Conservation (phyloP, 1,140 invertebrate species). For the Eubasilissa regina region DNA sequence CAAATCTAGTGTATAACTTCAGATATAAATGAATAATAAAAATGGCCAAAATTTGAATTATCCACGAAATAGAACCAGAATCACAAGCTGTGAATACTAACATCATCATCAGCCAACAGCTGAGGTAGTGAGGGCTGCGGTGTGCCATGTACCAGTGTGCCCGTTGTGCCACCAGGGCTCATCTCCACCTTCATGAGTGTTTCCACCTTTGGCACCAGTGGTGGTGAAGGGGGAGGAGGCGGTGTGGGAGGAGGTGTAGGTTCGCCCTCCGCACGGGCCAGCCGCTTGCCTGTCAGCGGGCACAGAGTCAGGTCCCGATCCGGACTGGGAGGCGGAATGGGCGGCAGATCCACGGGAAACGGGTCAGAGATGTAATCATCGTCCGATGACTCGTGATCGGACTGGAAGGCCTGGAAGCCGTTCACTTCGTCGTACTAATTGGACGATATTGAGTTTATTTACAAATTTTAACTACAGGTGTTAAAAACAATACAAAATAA, state of each 20-base stretch:
- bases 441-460: neutral
- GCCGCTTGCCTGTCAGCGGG: conserved; percentile 78
- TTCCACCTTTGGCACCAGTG: conserved; percentile 61
- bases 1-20: too few relatives aligned
- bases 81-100: neutral
- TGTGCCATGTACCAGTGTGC: conserved; percentile 73
- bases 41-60: too few relatives aligned
- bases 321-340: conserved; percentile 77
- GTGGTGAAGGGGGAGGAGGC: conserved; percentile 63
- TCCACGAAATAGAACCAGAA: too few relatives aligned
- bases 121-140: conserved; percentile 68
- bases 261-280: conserved; percentile 79
- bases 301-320: conserved; percentile 79
- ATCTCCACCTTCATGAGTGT: conserved; percentile 74
- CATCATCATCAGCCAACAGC: conserved; percentile 70
- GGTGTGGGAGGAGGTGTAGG: conserved; percentile 72
- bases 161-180: conserved; percentile 78
- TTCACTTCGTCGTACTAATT: conserved; percentile 18
- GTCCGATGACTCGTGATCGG: conserved; percentile 52
- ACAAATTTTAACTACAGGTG: neutral
- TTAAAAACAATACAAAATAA: neutral
- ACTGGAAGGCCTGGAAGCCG: conserved; percentile 45
- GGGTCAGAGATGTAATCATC: conserved; percentile 69
- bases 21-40: too few relatives aligned
- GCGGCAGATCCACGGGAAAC: conserved; percentile 74